phyloP scores from a whole-genome alignment of 2,797 vertebrate genomes.

The Tokudaia muenninki region DNA sequence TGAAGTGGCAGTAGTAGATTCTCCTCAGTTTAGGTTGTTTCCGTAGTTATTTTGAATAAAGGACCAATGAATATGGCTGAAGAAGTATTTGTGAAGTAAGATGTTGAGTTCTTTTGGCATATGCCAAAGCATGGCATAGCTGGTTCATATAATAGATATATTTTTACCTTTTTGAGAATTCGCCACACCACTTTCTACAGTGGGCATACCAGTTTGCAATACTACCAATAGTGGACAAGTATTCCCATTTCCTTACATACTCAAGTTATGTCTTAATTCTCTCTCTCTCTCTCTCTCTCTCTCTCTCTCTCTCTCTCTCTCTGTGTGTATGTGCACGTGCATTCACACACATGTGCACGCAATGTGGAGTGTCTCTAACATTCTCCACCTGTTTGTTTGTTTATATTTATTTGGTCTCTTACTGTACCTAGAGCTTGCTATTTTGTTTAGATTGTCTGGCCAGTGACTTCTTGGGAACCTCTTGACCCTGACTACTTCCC shows the following conservation, averaged over 20 bases:
- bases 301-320: not conserved
- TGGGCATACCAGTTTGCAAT: not conserved
- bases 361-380: not conserved
- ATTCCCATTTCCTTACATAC: not conserved
- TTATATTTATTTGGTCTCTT: not conserved
- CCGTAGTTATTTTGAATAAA: not conserved
- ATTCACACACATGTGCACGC: no score
- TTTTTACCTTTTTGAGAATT: not conserved
- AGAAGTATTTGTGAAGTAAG: not conserved
- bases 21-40: not conserved
- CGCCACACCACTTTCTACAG: not conserved
- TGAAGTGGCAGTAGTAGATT: not conserved
- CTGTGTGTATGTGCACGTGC: not conserved
- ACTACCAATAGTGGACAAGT: not conserved
- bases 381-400: not conserved
- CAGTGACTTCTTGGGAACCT: not conserved
- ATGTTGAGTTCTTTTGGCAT: not conserved
- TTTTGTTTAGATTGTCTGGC: not conserved
- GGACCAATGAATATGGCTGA: not conserved
- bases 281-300: no score
- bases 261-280: not conserved
- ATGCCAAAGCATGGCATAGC: not conserved
- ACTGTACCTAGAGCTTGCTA: not conserved
- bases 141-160: not conserved
- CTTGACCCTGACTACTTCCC: not conserved